Evolutionary conservation across 1,140 invertebrate genomes (phyloP), one percentile per base, ranked within the genome.

Genomic region (Littorina saxatilis): DNA sequence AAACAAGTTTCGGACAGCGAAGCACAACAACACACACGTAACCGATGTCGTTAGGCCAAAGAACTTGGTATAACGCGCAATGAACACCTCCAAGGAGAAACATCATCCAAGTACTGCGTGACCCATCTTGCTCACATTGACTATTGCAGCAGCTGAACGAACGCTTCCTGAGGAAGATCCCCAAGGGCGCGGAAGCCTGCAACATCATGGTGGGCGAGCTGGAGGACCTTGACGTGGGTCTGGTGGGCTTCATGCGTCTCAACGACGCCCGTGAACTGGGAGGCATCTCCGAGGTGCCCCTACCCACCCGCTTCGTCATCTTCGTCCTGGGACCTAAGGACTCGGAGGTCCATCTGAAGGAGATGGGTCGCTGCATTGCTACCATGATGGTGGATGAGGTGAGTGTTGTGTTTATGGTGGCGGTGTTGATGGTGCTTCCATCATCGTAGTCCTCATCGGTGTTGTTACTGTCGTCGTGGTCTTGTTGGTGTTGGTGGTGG

Each of bases 161-260:
- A 1, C 82, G 87, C 27, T 91, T 92, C 78, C 82, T 92, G 84
- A 85, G 88, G 72, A 99, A 99, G 94, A 98, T 99, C 89, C 98
- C 98, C 29, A 95, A 95, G 0, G 98, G 97, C 55, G 96, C 98
- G 0, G 98, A 99, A 93, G 97, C 98, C 7, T 97, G 97, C 37
- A 99, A 99, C 91, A 98, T 99, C 86, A 94, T 99, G 39, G 97
- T 99, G 1, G 99, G 98, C 9, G 98, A 99, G 93, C 96, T 99
- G 4, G 98, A 99, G 91, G 99, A 99, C 91, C 94, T 99, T 35
- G 95, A 97, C 76, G 96, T 97, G 89, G 95, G 97, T 0, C 92
- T 99, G 66, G 83, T 90, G 39, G 98, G 96, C 15, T 99, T 99
- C 91, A 95, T 99, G 74, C 95, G 99, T 72, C 94, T 99, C 17